Percentiles rank a stretch among this genome's conserved stretches.
phyloP scores from a whole-genome alignment of 1,140 invertebrate species.

The Nixonia krombeini region DNA sequence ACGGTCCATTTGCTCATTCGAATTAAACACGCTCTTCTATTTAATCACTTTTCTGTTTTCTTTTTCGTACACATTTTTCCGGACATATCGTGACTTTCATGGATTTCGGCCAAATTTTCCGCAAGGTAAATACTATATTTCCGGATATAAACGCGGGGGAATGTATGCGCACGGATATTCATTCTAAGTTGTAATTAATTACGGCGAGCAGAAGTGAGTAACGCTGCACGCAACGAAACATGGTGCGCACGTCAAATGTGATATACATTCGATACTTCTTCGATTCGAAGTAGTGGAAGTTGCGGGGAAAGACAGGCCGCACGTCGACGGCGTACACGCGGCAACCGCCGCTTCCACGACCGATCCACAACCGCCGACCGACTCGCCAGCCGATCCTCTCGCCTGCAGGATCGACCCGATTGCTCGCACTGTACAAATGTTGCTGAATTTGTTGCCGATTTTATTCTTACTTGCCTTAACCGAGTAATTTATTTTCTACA shows the following conservation, averaged over 20 bases:
- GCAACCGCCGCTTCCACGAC: slow-evolving; percentile 6
- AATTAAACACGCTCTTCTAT: no score
- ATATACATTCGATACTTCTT: slow-evolving; percentile 53
- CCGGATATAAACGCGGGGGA: slow-evolving; percentile 18
- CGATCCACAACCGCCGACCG: no score
- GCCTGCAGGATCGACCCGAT: slow-evolving; percentile 6
- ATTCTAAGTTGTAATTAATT: slow-evolving; percentile 41
- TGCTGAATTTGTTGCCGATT: no score
- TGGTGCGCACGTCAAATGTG: slow-evolving; percentile 52
- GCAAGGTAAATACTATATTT: no score
- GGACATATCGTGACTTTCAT: no score
- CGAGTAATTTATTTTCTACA: no score
- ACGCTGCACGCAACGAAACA: slow-evolving; percentile 47
- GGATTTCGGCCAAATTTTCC: no score
- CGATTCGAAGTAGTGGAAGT: slow-evolving; percentile 47
- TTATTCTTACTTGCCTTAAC: no score
- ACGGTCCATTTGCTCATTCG: no score
- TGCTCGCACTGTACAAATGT: not conserved
- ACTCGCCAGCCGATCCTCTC: slow-evolving; percentile 19
- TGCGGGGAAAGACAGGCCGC: slow-evolving; percentile 27
- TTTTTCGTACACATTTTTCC: no score
- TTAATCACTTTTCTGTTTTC: no score
- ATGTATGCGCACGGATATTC: slow-evolving; percentile 24
- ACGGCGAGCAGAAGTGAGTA: slow-evolving; percentile 37
- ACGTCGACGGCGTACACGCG: slow-evolving; percentile 14